phyloP scores from a whole-genome alignment of 2,113 vertebrate genomes.

The Cairina moschata region DNA sequence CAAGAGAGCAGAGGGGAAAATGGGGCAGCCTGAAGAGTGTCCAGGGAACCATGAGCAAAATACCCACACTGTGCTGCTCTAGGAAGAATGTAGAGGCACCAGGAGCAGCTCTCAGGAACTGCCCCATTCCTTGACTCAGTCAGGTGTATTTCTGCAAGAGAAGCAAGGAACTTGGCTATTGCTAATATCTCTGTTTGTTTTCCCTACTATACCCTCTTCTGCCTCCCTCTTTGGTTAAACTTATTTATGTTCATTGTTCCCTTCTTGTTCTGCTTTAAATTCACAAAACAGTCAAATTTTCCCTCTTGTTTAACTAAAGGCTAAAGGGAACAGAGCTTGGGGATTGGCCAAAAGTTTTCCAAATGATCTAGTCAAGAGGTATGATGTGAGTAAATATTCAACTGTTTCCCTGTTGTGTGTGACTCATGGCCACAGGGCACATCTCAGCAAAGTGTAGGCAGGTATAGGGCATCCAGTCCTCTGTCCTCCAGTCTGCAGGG shows the following conservation, averaged over 20 bases:
- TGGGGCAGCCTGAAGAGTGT: not conserved
- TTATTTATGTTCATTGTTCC: not conserved
- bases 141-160: not conserved
- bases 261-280: not conserved
- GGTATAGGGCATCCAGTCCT: not conserved
- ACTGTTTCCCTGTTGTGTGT: constrained; percentile 10
- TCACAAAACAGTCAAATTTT: not conserved
- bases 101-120: not conserved
- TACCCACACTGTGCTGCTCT: not conserved
- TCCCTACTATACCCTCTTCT: not conserved
- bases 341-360: not conserved
- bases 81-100: not conserved
- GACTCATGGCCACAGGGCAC: not conserved
- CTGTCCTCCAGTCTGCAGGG: not conserved
- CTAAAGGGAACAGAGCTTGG: constrained; percentile 15
- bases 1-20: not conserved
- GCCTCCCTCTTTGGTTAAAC: not conserved
- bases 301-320: not conserved
- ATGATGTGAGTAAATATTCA: constrained; percentile 32
- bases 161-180: not conserved
- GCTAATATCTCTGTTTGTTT: not conserved
- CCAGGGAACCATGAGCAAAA: not conserved
- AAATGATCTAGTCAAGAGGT: constrained; percentile 13
- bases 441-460: not conserved
- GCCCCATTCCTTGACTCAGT: not conserved